Evolutionary conservation across 2,888 invertebrate species (phyloP), one percentile per base, ranked within the genome.

Genomic region (Rotaria magnacalcarata): DNA sequence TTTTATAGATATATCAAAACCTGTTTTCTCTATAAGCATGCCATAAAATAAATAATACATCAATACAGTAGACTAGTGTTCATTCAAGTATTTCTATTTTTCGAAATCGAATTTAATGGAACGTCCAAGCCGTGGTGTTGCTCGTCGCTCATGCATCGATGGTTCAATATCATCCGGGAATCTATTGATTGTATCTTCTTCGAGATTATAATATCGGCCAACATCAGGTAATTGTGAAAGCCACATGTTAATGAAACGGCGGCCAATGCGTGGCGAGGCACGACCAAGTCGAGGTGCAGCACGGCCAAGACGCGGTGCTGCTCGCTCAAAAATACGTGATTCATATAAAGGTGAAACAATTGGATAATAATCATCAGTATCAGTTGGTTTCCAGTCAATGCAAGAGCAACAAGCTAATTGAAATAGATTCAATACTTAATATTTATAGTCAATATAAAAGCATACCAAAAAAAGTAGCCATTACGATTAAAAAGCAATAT

Each of bases 231-330:
- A 80, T 21, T 47, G 80, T n/a, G 47, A 47, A 47, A 24, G 11
- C 11, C 47, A 8, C 7, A 24, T 14, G 14, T 5, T 11, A n/a
- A 47, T 1, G 34, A 47, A 24, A 34, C 16, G 67, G 8, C 80
- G 80, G 4, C 80, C 80, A 47, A 80, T 47, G 5, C 80, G 80
- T 19, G 80, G 80, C 3, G 80, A 24, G 24, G 80, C 80, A 14
- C 80, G 80, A 47, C 80, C 80, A 24, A 80, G 80, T 24, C 80
- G 43, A 80, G 80, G 80, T 47, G 80, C 21, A 80, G 80, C 80
- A 47, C 80, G 80, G n/a, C 80, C 80, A n/a, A 80, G 80, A n/a
- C 80, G 43, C 47, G 80, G 80, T n/a, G 80, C 80, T 80, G 80
- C 80, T 14, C 80, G 80, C n/a, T 80, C 47, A 47, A 80, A 10